phyloP scores from a whole-genome alignment of 2,888 invertebrate species.

The Drosophila colorata region DNA sequence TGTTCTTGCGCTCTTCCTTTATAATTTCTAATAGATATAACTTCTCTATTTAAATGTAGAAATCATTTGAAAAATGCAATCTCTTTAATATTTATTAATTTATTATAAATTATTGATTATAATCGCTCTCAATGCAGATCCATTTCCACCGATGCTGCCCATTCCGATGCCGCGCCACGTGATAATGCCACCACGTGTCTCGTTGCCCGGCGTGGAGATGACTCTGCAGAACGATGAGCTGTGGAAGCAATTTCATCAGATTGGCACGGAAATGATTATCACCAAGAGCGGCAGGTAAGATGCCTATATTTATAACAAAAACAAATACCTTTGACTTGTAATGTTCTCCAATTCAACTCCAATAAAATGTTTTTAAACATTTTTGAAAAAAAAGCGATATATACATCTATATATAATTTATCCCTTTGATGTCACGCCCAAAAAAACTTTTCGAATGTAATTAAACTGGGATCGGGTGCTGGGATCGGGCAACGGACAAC shows the following conservation, averaged over 20 bases:
- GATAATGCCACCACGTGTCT: conserved; percentile 81
- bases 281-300: conserved; percentile 91
- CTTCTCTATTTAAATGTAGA: too few relatives aligned
- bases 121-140: conserved; percentile 66
- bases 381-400: not conserved
- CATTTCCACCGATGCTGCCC: conserved; percentile 83
- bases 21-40: too few relatives aligned
- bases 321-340: not conserved
- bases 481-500: conserved; percentile 15
- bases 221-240: conserved; percentile 89
- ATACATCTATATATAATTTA: not conserved
- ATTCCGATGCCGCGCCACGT: conserved; percentile 82
- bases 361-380: conserved; percentile 5
- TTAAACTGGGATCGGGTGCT: conserved; percentile 18
- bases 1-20: too few relatives aligned
- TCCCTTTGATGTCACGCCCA: conserved; percentile 53
- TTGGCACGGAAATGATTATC: conserved; percentile 92
- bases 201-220: conserved; percentile 85
- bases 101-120: too few relatives aligned
- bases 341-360: not conserved
- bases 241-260: conserved; percentile 90
- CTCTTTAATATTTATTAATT: too few relatives aligned
- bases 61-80: not conserved
- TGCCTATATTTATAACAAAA: conserved; percentile 37
- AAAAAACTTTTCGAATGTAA: conserved; percentile 51